Conservation (phyloP, 2,113 vertebrate species). For the Myotis davidii region DNA sequence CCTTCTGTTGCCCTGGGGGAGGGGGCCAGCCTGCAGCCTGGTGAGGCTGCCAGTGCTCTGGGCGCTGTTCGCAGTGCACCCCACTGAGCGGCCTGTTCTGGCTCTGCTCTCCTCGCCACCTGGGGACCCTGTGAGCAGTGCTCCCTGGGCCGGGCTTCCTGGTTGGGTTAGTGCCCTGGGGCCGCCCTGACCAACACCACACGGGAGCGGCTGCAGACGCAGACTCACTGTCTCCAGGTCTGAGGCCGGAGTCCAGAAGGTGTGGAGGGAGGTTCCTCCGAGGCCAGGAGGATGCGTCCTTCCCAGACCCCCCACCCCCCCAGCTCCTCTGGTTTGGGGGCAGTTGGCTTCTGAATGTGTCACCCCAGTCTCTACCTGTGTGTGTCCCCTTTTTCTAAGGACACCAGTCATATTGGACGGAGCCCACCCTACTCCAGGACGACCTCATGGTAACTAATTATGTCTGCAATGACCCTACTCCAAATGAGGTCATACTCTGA, state of each 20-base stretch:
- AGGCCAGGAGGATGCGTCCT: not conserved
- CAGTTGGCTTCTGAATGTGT: rapidly evolving
- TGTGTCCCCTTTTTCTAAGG: not conserved
- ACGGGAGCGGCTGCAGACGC: rapidly evolving
- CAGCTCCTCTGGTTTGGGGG: not conserved
- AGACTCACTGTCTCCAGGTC: not conserved
- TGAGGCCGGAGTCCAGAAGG: not conserved
- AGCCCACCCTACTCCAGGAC: not conserved
- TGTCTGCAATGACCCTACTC: no score
- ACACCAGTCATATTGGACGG: rapidly evolving
- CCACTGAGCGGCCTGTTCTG: not conserved
- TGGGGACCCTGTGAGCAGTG: not conserved
- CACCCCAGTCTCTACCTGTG: rapidly evolving
- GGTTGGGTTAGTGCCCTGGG: rapidly evolving
- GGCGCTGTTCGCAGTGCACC: rapidly evolving
- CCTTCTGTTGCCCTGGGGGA: not conserved
- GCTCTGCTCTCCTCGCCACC: rapidly evolving
- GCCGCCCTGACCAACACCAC: rapidly evolving
- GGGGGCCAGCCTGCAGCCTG: not conserved
- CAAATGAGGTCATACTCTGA: rapidly evolving
- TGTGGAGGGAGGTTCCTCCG: not conserved
- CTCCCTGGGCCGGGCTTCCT: no score
- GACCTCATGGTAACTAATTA: not conserved
- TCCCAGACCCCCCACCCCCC: not conserved
- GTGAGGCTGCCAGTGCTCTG: not conserved